Conservation (phyloP, 2,888 invertebrate species). For the Lobophora halterata region DNA sequence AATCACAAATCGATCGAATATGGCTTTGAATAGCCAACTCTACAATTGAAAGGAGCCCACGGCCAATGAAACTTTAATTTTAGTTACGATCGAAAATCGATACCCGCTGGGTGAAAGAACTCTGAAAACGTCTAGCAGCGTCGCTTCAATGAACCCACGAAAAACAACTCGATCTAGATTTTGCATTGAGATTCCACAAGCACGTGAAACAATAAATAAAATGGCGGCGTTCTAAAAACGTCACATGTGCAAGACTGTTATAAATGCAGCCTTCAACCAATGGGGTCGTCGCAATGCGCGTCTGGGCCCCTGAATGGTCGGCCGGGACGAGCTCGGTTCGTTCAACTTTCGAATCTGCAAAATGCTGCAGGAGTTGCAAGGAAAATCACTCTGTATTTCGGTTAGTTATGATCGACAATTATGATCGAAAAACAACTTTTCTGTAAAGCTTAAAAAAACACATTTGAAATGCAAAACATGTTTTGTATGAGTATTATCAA, state of each 20-base stretch:
- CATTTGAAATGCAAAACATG: no score
- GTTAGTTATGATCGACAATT: conserved; percentile 9
- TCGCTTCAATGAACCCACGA: conserved; percentile 14
- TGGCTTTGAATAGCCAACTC: conserved; percentile 4
- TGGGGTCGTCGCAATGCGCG: conserved; percentile 74
- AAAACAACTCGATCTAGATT: conserved; percentile 14
- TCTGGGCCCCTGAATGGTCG: conserved; percentile 46
- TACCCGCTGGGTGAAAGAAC: conserved; percentile 24
- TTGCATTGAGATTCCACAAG: conserved; percentile 23
- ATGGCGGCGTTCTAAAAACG: conserved; percentile 34
- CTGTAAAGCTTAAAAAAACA: no score
- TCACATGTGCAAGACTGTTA: conserved; percentile 35
- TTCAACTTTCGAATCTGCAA: conserved; percentile 62
- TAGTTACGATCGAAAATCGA: conserved; percentile 21
- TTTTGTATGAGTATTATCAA: no score
- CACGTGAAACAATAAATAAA: conserved; percentile 37
- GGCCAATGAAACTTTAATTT: conserved; percentile 17
- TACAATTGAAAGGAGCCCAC: conserved; percentile 5
- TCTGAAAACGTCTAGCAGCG: conserved; percentile 10
- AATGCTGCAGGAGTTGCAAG: conserved; percentile 50
- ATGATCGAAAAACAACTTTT: conserved; percentile 3
- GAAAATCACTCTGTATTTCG: conserved; percentile 34
- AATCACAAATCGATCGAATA: not conserved
- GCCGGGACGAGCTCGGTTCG: conserved; percentile 48
- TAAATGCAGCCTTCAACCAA: conserved; percentile 49